phyloP scores from a whole-genome alignment of 2,888 invertebrate genomes.

The Mimas tiliae region DNA sequence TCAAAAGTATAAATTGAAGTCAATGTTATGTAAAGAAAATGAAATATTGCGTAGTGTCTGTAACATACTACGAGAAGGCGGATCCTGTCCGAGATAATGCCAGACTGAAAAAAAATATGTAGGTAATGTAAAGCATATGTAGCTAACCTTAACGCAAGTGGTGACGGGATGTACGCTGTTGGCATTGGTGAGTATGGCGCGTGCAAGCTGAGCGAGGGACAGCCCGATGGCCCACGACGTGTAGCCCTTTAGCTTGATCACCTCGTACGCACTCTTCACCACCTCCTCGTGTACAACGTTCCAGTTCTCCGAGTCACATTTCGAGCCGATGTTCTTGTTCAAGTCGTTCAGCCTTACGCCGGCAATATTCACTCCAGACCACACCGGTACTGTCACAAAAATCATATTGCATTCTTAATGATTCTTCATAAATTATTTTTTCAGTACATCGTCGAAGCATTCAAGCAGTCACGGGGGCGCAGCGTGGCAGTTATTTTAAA shows the following conservation, averaged over 20 bases:
- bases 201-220: constrained; percentile 89
- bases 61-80: no score
- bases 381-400: constrained; percentile 89
- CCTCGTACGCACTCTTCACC: constrained; percentile 93
- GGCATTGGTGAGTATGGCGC: constrained; percentile 89
- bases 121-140: not conserved
- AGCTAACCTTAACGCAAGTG: constrained; percentile 88
- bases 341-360: constrained; percentile 93
- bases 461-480: no score
- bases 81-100: no score
- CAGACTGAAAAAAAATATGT: no score
- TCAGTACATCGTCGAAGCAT: no score
- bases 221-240: constrained; percentile 96
- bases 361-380: constrained; percentile 97
- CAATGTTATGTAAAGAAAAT: no score
- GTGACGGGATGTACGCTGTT: constrained; percentile 91
- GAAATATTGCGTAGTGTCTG: no score
- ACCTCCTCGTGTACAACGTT: constrained; percentile 90
- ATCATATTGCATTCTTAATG: not conserved
- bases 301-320: constrained; percentile 92
- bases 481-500: no score
- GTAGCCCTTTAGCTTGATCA: constrained; percentile 94
- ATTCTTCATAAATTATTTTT: not conserved
- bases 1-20: no score
- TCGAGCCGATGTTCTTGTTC: constrained; percentile 89